Evolutionary conservation across 2,113 vertebrate species (phyloP).

Genomic region (Dromaius novaehollandiae): DNA sequence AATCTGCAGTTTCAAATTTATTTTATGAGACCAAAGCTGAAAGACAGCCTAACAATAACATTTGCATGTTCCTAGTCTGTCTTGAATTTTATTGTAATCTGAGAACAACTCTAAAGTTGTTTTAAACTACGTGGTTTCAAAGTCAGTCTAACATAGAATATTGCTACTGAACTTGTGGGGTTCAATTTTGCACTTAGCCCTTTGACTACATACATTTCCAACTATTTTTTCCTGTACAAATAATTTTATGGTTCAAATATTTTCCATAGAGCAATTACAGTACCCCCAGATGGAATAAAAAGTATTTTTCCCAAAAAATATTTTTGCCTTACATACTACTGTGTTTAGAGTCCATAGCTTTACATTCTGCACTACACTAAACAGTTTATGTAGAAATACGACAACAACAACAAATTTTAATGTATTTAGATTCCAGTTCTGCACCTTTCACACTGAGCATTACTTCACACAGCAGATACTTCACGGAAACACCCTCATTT

Average conservation of each 20-base stretch:
- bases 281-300: not conserved
- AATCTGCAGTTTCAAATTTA: constrained; percentile 50
- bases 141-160: not conserved
- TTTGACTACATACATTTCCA: not conserved
- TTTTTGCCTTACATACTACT: not conserved
- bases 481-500: not conserved
- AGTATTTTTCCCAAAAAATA: not conserved
- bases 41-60: constrained; percentile 54
- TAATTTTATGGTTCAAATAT: not conserved
- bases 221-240: not conserved
- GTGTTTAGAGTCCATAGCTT: not conserved
- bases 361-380: not conserved
- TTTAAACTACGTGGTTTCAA: constrained; percentile 15
- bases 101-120: constrained; percentile 46
- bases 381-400: not conserved
- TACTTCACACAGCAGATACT: not conserved
- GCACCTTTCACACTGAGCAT: not conserved
- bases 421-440: not conserved
- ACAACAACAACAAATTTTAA: not conserved
- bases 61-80: constrained; percentile 44
- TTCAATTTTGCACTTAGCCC: not conserved
- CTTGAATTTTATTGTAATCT: constrained; percentile 55
- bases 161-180: not conserved
- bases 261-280: not conserved
- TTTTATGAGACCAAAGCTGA: constrained; percentile 59